Evolutionary conservation across 2,888 invertebrate genomes (phyloP).

Genomic region (Micoletzkya japonica): DNA sequence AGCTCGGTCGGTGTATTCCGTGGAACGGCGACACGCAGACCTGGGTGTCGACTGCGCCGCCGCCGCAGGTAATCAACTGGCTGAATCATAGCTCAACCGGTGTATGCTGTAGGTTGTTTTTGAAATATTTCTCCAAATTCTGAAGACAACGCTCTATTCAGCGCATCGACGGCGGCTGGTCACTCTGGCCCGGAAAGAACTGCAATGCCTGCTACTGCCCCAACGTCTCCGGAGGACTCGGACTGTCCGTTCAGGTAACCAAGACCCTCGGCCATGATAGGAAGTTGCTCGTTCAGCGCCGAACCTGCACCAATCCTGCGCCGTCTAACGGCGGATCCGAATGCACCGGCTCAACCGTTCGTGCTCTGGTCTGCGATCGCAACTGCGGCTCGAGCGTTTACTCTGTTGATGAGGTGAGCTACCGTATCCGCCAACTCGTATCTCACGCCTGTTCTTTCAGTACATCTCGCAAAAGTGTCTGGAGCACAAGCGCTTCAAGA

Average conservation of each 20-base stretch:
- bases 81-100: too few relatives aligned
- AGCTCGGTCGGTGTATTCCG: conserved; percentile 62
- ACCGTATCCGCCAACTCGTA: background rate
- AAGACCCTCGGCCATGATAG: background rate
- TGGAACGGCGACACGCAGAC: conserved; percentile 40
- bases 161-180: conserved; percentile 61
- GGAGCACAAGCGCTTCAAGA: conserved; percentile 55
- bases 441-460: conserved; percentile 28
- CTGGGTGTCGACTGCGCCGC: conserved; percentile 3
- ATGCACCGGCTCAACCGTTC: conserved; percentile 51
- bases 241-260: conserved; percentile 33
- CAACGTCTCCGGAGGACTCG: conserved; percentile 45
- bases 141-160: too few relatives aligned
- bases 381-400: conserved; percentile 42
- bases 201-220: conserved; percentile 59
- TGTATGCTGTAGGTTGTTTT: too few relatives aligned
- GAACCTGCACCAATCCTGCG: conserved; percentile 57
- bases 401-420: conserved; percentile 55
- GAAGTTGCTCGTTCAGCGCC: background rate
- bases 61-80: background rate
- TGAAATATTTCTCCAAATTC: too few relatives aligned
- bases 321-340: conserved; percentile 61
- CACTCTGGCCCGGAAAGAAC: conserved; percentile 51
- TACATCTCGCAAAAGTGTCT: conserved; percentile 58
- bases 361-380: conserved; percentile 56